Evolutionary conservation across 1,140 invertebrate species (phyloP), one percentile per base, ranked within the genome.

Genomic region (Aporrectodea caliginosa): DNA sequence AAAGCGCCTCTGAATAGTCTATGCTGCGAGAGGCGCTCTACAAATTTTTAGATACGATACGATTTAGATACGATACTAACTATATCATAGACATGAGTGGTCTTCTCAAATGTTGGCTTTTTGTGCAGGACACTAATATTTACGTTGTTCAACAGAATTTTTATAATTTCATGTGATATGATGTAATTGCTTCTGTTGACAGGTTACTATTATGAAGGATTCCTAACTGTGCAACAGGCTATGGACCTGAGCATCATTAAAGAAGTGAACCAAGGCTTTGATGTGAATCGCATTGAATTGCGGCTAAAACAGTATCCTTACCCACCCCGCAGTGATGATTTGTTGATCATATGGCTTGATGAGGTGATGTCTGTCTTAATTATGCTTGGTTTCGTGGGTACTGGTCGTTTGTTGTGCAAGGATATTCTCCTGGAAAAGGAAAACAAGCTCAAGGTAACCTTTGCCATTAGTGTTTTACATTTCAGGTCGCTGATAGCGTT

Each of bases 351-450:
- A 32, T 85, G 87, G 1, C 81, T 88, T 71, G 90, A 93, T 83
- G 89, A 90, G 78, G 92, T 93, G 83, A 90, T 88, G 79, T 86
- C 87, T 31, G 75, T 88, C 1, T 80, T 88, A 32, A 75, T 88
- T 16, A 85, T 94, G 89, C 85, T 94, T 0, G 93, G 92, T 84
- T 94, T 93, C 84, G 91, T 93, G 1, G 83, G 87, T 16, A 79
- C 83, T 22, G 84, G 85, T 16, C 84, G 87, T 0, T 82, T 83
- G 33, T 86, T 87, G 68, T 85, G 85, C 2, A 86, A 86, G 78
- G 86, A 88, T 74, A 80, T 88, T 58, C 84, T 86, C 12, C 84
- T 86, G 78, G 87, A 88, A 82, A 88, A 88, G 78, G 87, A 88
- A 77, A 83, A 83, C 35, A 86, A 84, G 79, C 81, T 88, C 0